Evolutionary conservation across 2,113 vertebrate genomes (phyloP).

Genomic region (Strix aluco): DNA sequence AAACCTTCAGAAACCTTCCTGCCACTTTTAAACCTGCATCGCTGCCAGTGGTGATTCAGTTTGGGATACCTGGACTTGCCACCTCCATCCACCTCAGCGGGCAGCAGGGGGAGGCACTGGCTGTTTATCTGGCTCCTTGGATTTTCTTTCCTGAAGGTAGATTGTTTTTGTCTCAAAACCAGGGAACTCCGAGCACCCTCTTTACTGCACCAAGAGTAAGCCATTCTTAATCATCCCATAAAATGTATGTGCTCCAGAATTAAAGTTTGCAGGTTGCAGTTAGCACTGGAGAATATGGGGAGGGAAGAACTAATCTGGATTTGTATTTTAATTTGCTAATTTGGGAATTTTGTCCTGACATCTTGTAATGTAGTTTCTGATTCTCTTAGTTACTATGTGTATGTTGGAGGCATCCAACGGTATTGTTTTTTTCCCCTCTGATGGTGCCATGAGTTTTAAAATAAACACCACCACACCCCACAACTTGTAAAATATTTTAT

Average conservation of each 20-base stretch:
- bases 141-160: not conserved
- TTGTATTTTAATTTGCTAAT: not conserved
- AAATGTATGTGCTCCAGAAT: not conserved
- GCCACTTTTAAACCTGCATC: rapidly evolving
- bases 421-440: not conserved
- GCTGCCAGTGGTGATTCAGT: rapidly evolving
- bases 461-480: too few relatives aligned
- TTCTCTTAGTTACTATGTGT: not conserved
- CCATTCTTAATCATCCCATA: not conserved
- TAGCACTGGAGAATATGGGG: not conserved
- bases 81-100: rapidly evolving
- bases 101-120: not conserved
- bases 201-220: not conserved
- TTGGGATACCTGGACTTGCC: rapidly evolving
- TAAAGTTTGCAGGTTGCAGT: not conserved
- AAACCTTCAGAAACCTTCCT: not conserved
- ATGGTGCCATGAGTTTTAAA: not conserved
- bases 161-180: not conserved
- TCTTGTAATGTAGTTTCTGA: not conserved
- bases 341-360: not conserved
- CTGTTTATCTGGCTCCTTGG: not conserved
- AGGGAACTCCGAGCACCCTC: not conserved
- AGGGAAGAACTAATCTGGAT: not conserved
- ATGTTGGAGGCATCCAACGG: not conserved
- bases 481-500: not conserved